Evolutionary conservation across 2,888 invertebrate genomes (phyloP).

Genomic region (Neoitamus cyanurus): DNA sequence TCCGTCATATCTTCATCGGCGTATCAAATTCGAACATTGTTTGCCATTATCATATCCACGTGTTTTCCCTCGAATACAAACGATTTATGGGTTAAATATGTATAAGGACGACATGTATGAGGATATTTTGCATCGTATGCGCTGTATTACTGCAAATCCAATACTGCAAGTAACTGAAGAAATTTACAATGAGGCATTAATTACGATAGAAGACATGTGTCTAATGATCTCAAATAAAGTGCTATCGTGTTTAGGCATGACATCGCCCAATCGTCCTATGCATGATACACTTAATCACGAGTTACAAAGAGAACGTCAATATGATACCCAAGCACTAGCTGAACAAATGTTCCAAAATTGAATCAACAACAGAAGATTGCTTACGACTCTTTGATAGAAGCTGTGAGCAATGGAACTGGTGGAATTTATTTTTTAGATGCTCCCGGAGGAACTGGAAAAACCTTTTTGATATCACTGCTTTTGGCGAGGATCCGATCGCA

Average conservation of each 20-base stretch:
- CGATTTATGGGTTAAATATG: too few species aligned
- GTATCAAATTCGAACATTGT: too few species aligned
- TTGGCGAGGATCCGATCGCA: conserved; percentile 58
- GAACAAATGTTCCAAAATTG: conserved; percentile 45
- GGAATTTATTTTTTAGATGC: conserved; percentile 52
- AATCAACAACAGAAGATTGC: conserved; percentile 53
- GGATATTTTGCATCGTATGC: not conserved
- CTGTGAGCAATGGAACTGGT: conserved; percentile 52
- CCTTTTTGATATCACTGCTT: conserved; percentile 54
- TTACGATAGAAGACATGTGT: conserved; percentile 56
- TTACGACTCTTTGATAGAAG: conserved; percentile 56
- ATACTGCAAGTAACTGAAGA: not conserved
- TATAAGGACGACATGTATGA: too few species aligned
- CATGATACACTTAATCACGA: conserved; percentile 54
- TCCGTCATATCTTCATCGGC: too few species aligned
- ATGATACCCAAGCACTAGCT: conserved; percentile 48
- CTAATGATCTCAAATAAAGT: conserved; percentile 54
- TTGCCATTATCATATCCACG: too few species aligned
- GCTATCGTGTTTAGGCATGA: conserved; percentile 55
- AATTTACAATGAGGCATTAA: not conserved
- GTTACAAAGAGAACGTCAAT: conserved; percentile 55
- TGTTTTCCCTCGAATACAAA: too few species aligned
- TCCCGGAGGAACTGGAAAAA: conserved; percentile 47
- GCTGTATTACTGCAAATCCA: not conserved
- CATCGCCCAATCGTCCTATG: conserved; percentile 54